Percentiles rank a stretch among this genome's conserved stretches.
Conservation (phyloP, 1,140 invertebrate species). For the Ladona fulva region DNA sequence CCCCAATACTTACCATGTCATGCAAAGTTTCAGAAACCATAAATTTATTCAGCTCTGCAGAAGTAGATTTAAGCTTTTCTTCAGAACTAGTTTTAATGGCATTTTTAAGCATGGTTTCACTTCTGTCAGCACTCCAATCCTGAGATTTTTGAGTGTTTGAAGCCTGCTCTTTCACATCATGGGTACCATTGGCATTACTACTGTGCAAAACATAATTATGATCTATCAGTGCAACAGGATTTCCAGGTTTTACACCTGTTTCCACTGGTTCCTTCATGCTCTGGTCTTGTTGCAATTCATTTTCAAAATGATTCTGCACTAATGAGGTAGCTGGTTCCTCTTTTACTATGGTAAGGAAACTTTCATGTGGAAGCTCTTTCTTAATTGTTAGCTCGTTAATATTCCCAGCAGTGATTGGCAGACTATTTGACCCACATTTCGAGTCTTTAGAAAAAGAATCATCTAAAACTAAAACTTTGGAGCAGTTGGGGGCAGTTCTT, state of each 20-base stretch:
- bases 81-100: not conserved
- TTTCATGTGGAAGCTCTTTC: too few relatives aligned
- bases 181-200: not conserved
- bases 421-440: not conserved
- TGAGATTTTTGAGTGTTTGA: not conserved
- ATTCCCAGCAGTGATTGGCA: too few relatives aligned
- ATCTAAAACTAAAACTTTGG: not conserved
- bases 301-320: too few relatives aligned
- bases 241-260: not conserved
- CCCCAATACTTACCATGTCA: slow-evolving; percentile 17
- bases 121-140: not conserved
- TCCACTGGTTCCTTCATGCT: too few relatives aligned
- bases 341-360: too few relatives aligned
- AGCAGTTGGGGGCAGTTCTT: not conserved
- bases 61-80: slow-evolving; percentile 16
- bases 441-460: not conserved
- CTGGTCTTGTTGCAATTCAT: too few relatives aligned
- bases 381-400: too few relatives aligned
- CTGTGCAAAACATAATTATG: not conserved
- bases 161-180: not conserved
- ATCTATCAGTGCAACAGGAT: not conserved
- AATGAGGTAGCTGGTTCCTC: too few relatives aligned
- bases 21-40: slow-evolving; percentile 21
- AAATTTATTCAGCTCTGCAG: slow-evolving; percentile 24
- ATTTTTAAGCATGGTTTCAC: not conserved